Base-by-base conservation (phyloP, 37 sponge, comb jelly and placozoan species). In the Eunapius fragilis region DNA sequence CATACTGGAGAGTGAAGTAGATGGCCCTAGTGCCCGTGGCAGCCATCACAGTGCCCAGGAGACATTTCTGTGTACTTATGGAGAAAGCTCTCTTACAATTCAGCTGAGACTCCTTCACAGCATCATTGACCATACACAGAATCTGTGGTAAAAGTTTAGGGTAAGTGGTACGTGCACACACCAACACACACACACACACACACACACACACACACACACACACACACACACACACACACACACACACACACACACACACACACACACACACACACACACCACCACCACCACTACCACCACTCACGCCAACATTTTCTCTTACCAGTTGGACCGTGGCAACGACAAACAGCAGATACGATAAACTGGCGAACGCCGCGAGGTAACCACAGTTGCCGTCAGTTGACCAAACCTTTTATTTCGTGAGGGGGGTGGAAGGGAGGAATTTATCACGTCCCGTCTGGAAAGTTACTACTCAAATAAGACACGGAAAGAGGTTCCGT, bases 1-100 rank as follows among this genome's bases (percentile, higher is more conserved):
- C 34, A 41, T 79, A 84, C 80, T 79, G 73, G 10, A 89, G 81
- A 5, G 90, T 86, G 74, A 89, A 89, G 80, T 87, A 93, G 50
- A 87, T 89, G 36, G 90, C 89, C 68, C 93, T 77, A 7, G 89
- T 88, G 41, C 89, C 89, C 31, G 89, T 89, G 31, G 93, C 93
- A n/a, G 50, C 68, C 45, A 93, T 87, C 7, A 89, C 90, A 27
- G 87, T 81, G 5, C 90, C 90, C 35, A 86, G 70, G 0, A 89
- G 75, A 25, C 83, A 83, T 72, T 89, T 93, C 74, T 86, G 93
- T 28, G 83, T 35, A 23, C 83, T 89, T n/a, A 82, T 49, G 37
- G 87, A 80, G 25, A 93, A 92, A 6, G 92, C 92, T n/a, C 76
- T 92, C 71, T 67, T 74, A 82, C 85, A 88, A 5, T 82, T 48